Conservation (phyloP, 2,888 invertebrate species). For the Sesia apiformis region DNA sequence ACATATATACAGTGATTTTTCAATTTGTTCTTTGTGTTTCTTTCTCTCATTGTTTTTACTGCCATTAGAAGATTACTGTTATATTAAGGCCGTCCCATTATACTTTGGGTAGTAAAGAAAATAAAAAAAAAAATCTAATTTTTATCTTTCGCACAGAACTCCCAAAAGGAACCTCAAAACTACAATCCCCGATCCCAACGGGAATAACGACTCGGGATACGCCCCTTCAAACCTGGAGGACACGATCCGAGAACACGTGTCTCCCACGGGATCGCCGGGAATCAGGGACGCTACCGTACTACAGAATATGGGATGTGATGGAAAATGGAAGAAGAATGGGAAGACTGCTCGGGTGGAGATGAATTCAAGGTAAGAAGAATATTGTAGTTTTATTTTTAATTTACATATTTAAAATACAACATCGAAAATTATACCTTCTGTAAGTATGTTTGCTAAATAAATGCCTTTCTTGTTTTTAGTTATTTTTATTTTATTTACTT, state of each 20-base stretch:
- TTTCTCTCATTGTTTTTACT: too few species aligned
- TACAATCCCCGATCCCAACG: slow-evolving; percentile 79
- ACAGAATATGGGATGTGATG: slow-evolving; percentile 47
- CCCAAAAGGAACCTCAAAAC: slow-evolving; percentile 43
- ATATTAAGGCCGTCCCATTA: too few species aligned
- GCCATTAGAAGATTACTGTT: too few species aligned
- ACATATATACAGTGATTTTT: too few species aligned
- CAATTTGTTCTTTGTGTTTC: too few species aligned
- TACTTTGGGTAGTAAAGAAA: too few species aligned
- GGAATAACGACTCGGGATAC: slow-evolving; percentile 90
- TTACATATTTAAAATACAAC: not conserved
- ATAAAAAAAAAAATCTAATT: too few species aligned
- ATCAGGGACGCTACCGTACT: slow-evolving; percentile 54
- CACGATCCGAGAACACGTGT: slow-evolving; percentile 71
- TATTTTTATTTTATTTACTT: too few species aligned
- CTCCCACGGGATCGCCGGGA: slow-evolving; percentile 47
- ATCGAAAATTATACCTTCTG: too few species aligned
- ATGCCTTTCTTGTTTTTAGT: too few species aligned
- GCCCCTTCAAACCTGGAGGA: slow-evolving; percentile 78
- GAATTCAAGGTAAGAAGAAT: slow-evolving; percentile 41
- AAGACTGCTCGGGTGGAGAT: slow-evolving; percentile 38
- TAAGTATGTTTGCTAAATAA: too few species aligned
- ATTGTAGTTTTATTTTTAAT: not conserved
- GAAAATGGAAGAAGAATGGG: slow-evolving; percentile 60
- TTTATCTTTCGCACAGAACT: slow-evolving; percentile 24